These are phyloP conservation scores for Nasonia longicornis DNA, from an alignment of 1,140 invertebrate genomes.

Conservation along the genomic window DNA sequence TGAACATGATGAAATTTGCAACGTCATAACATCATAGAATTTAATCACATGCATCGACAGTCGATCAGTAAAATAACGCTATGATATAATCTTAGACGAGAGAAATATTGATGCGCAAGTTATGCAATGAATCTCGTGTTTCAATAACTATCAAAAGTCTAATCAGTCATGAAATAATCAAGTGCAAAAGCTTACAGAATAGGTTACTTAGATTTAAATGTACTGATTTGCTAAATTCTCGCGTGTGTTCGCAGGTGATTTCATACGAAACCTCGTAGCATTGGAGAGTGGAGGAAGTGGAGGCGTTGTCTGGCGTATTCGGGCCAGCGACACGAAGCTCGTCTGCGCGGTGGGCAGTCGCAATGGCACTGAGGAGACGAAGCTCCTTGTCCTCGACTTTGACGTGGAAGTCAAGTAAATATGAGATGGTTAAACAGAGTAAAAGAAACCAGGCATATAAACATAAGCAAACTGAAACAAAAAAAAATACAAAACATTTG, in stretches of 20 bases:
- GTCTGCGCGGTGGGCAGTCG: slow-evolving; percentile 98
- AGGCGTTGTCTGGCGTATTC: slow-evolving; percentile 98
- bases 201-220: neutral
- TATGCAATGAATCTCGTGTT: neutral
- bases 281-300: slow-evolving; percentile 96
- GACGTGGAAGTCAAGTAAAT: slow-evolving; percentile 80
- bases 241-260: slow-evolving; percentile 77
- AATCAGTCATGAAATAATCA: neutral
- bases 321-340: slow-evolving; percentile 95
- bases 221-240: neutral
- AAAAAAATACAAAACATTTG: slow-evolving; percentile 34
- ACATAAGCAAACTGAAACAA: slow-evolving; percentile 10
- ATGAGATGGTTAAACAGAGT: slow-evolving; percentile 1
- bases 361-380: slow-evolving; percentile 99
- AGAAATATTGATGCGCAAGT: neutral
- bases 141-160: neutral
- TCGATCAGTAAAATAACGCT: too few species aligned
- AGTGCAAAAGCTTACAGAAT: neutral
- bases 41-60: too few species aligned
- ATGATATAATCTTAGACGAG: neutral
- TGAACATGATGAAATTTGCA: too few species aligned
- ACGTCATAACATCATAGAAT: too few species aligned
- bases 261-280: slow-evolving; percentile 94
- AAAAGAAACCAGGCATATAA: slow-evolving; percentile 19
- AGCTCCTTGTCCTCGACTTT: slow-evolving; percentile 97